phyloP scores from a whole-genome alignment of 2,888 invertebrate genomes.

The Agrilus biguttatus region DNA sequence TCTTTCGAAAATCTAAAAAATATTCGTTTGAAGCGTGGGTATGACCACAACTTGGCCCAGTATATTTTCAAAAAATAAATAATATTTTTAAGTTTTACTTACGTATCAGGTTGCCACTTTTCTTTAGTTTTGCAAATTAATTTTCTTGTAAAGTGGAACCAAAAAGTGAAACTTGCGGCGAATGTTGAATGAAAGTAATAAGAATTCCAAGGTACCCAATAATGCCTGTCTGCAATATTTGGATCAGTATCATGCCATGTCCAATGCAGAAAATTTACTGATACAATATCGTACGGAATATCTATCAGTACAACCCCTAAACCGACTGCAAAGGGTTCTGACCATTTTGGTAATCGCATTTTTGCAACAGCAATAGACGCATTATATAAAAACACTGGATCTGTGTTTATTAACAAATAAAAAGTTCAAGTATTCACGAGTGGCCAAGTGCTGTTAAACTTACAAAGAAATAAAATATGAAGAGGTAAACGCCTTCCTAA shows the following conservation, averaged over 20 bases:
- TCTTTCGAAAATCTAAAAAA: conserved; percentile 36
- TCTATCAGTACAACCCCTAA: conserved; percentile 57
- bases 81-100: too few species aligned
- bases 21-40: neutral
- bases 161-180: conserved; percentile 54
- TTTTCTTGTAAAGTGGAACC: conserved; percentile 45
- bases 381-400: conserved; percentile 46
- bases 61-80: too few species aligned
- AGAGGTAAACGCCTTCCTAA: conserved; percentile 56
- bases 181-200: conserved; percentile 71
- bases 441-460: conserved; percentile 23
- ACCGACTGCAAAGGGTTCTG: conserved; percentile 54
- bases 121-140: conserved; percentile 37
- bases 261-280: conserved; percentile 68
- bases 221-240: conserved; percentile 56
- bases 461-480: conserved; percentile 59
- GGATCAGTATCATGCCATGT: conserved; percentile 70
- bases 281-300: conserved; percentile 65
- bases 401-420: conserved; percentile 22
- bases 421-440: neutral
- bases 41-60: neutral
- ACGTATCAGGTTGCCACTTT: conserved; percentile 46
- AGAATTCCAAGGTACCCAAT: conserved; percentile 74
- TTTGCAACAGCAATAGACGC: conserved; percentile 42
- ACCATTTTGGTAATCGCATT: conserved; percentile 39